Conservation (phyloP, 1,140 invertebrate genomes). For the Apis florea region DNA sequence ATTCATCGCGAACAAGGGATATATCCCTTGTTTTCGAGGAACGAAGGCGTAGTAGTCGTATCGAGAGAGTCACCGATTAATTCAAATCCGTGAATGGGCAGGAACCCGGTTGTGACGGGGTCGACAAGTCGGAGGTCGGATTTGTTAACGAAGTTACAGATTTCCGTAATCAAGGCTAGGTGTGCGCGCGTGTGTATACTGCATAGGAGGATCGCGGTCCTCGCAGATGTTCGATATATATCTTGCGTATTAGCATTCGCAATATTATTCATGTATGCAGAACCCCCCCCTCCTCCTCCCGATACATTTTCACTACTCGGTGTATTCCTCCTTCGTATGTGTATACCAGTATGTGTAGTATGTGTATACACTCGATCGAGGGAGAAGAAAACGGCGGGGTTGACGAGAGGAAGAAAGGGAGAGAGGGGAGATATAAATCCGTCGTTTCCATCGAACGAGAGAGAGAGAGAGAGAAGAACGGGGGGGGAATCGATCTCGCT, state of each 20-base stretch:
- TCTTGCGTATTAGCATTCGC: conserved; percentile 76
- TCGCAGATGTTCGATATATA: conserved; percentile 79
- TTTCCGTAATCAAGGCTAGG: conserved; percentile 76
- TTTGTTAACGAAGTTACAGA: conserved; percentile 79
- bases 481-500: neutral
- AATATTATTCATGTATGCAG: conserved; percentile 81
- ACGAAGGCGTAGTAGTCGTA: no score
- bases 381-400: neutral
- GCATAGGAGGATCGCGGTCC: conserved; percentile 61
- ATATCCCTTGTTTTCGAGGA: no score
- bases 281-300: no score
- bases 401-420: no score
- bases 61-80: conserved; percentile 18
- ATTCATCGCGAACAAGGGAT: no score
- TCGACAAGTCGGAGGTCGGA: conserved; percentile 63
- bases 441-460: no score
- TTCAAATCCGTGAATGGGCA: conserved; percentile 44
- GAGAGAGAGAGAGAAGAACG: conserved; percentile 13
- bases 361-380: conserved; percentile 23
- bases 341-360: conserved; percentile 4
- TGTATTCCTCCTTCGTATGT: conserved; percentile 65
- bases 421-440: no score
- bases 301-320: conserved; percentile 69
- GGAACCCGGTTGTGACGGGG: conserved; percentile 44
- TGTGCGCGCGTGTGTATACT: neutral